Conservation (phyloP, 2,113 vertebrate genomes). For the Meriones unguiculatus region DNA sequence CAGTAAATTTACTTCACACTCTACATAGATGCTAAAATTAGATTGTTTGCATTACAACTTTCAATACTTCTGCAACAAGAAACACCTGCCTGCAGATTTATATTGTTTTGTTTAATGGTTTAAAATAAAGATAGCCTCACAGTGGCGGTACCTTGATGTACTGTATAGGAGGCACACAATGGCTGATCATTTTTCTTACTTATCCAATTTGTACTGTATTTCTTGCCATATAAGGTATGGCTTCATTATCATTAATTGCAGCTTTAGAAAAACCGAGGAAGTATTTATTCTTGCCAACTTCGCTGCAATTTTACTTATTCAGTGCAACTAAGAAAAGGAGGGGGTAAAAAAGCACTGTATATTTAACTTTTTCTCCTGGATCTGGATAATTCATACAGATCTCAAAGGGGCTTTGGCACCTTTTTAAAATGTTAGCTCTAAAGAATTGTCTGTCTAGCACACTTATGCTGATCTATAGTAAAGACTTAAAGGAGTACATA, state of each 20-base stretch:
- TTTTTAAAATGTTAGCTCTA: conserved; percentile 84
- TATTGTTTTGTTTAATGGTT: conserved; percentile 87
- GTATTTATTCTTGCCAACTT: conserved; percentile 86
- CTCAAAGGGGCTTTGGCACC: conserved; percentile 83
- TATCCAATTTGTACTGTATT: conserved; percentile 81
- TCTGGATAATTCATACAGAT: conserved; percentile 78
- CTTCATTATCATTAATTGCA: conserved; percentile 89
- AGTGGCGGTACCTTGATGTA: conserved; percentile 84
- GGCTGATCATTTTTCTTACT: conserved; percentile 87
- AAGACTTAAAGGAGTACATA: conserved; percentile 84
- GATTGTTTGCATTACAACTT: conserved; percentile 91
- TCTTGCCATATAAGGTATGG: conserved; percentile 82
- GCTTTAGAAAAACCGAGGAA: conserved; percentile 85
- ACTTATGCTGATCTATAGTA: conserved; percentile 85
- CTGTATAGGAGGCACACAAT: conserved; percentile 77
- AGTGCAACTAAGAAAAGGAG: conserved; percentile 58
- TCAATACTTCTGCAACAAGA: conserved; percentile 85
- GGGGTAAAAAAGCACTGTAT: conserved; percentile 20
- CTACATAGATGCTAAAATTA: conserved; percentile 89
- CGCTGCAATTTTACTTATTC: conserved; percentile 79
- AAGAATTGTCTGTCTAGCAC: conserved; percentile 84
- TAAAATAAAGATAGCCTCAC: conserved; percentile 86
- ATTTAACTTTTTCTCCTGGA: conserved; percentile 62
- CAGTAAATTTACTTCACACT: conserved; percentile 90
- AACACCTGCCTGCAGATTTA: conserved; percentile 90